Evolutionary conservation across 1,140 invertebrate species (phyloP), one percentile per base, ranked within the genome.

Genomic region (Drosophila saltans): DNA sequence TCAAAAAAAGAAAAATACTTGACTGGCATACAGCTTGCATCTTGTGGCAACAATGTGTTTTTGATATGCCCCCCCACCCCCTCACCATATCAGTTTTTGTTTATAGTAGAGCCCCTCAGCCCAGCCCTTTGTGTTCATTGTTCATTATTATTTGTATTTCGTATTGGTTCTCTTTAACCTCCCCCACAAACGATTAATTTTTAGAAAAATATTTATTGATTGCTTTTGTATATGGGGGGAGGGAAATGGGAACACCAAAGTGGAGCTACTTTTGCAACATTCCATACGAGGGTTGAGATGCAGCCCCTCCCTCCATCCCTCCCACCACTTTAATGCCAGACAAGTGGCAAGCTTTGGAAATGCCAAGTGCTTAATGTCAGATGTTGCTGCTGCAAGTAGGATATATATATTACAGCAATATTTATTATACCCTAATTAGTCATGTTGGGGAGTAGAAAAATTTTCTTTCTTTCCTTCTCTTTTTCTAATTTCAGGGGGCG

Each of bases 161-260:
- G 78, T 78, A 81, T 81, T 26, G 21, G 57, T 69, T 60, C 69
- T 63, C 16, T 24, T 21, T 28, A 33, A 43, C 41, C 28, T 24
- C 33, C 24, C 3, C 66, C 26, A 39, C 81, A 52, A 26, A 10
- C 74, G 81, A 69, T 80, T 72, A 78, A 81, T 75, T 72, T 76
- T 62, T 61, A 73, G 64, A 61, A 71, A 71, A 79, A 74, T 88
- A 83, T 88, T 83, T 83, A 86, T 86, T 77, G 80, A 86, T 85
- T 81, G 64, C 72, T 61, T 69, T 43, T 55, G 62, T 56, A 64
- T 45, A 71, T 63, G 4, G 28, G 4, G 28, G 28, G 28, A 4
- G 64, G 59, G 33, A 36, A 36, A 36, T 36, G 33, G 66, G 57
- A 60, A 36, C 16, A 64, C 28, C 26, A 21, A 55, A 60, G 45